Base-by-base conservation (phyloP, 2,797 vertebrate species). In the Moxostoma hubbsi region DNA sequence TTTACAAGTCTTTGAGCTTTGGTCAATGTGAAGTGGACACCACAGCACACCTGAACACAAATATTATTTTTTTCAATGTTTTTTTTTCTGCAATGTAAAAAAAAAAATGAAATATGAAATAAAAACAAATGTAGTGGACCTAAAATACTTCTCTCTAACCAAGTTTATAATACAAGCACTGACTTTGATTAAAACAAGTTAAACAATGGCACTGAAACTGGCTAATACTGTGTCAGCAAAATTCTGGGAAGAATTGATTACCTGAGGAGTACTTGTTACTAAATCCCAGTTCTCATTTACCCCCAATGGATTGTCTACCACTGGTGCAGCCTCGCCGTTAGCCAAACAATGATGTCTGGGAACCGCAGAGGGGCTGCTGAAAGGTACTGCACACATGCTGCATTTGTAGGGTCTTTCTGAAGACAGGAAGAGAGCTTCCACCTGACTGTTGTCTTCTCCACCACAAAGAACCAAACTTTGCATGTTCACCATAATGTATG, bases 391-490 rank as follows among this genome's bases (percentile, higher is more conserved):
- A 76, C 95, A 96, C 85, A 95, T 84, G 84, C 95, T 95, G 89
- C 95, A 96, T 78, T 95, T 96, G 88, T 95, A 95, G 70, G 93
- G 94, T 65, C 95, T 94, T 89, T 92, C 94, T 57, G 95, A 90
- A 73, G 93, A 92, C 18, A 94, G 90, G 80, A 95, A 84, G 90
- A 95, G 91, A 83, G 93, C 94, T 90, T 96, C 95, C 90, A 94
- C 94, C 89, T 95, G 95, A 78, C 94, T 96, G 71, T 93, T 92
- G 63, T 95, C 95, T 88, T 95, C 95, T 36, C 94, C 94, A 0
- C 94, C 95, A 89, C 95, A 95, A 72, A 95, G 92, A 66, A 95
- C 93, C 85, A 95, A 90, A 63, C 94, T 95, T 89, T 95, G 94
- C 64, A 94, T 95, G 90, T 95, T 94, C 82, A 96, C 95, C 92